Evolutionary conservation across 2,888 invertebrate species (phyloP), one percentile per base, ranked within the genome.

Genomic region (Deilephila porcellus): DNA sequence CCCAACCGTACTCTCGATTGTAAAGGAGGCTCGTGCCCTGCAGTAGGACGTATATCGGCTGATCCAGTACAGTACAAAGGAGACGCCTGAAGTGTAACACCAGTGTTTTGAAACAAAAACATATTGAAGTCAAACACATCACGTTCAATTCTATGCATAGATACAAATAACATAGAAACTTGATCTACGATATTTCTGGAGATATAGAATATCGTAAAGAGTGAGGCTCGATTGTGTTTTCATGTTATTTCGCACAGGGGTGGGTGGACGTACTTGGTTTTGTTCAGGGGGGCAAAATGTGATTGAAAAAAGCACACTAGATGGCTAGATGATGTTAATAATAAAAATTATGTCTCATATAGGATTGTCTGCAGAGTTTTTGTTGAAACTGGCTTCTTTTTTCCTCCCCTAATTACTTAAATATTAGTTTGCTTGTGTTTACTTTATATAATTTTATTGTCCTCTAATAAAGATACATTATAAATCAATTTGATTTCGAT

Each of bases 131-230:
- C 45, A 29, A 17, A 45, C 25, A 32, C 19, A 7, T 25, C 53
- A 56, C 19, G 29, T 11, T 34, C 53, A 56, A 19, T n/a, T 29
- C 25, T 52, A 3, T 17, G 19, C 6, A 20, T 14, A 5, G 52
- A 52, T 20, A 25, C 52, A 25, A 67, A 67, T 67, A 67, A 14
- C 52, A 34, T 71, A 74, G 73, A 73, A 78, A 78, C 53, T 45
- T 72, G 72, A 72, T 72, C 64, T 52, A 72, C 67, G 37, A 56
- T 72, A 72, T 64, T 62, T 25, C 59, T 52, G 17, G 72, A 78
- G 72, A 76, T 77, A 77, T 76, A 79, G 76, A 73, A 74, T 76
- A 73, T 79, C 81, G 74, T 82, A 79, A 82, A 82, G 76, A 75
- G 77, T 78, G 71, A 75, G 73, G 75, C 73, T 74, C 76, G 77